A percentile compares a stretch with the other conserved stretches of the same genome.
Conservation (phyloP, 1,140 invertebrate species). For the Calliopsis andreniformis region DNA sequence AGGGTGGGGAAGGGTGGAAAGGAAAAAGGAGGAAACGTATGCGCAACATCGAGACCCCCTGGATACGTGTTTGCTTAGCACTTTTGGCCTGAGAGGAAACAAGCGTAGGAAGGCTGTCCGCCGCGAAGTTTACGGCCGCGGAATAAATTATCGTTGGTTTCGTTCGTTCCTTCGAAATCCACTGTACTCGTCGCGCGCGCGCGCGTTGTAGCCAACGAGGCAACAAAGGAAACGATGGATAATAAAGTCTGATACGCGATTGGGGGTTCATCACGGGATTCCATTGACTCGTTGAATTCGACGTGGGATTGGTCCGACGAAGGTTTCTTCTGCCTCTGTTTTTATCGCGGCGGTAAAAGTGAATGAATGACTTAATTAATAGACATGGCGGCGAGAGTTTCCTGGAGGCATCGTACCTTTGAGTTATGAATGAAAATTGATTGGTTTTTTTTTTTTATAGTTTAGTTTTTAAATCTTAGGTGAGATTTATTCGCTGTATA, state of each 20-base stretch:
- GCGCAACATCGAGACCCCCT: conserved; percentile 47
- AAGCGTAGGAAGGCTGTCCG: conserved; percentile 62
- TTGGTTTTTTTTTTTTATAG: too few relatives aligned
- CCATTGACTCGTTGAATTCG: not conserved
- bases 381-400: too few relatives aligned
- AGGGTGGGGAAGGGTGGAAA: not conserved
- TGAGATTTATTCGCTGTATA: too few relatives aligned
- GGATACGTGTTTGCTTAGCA: conserved; percentile 64
- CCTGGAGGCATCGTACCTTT: too few relatives aligned
- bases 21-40: conserved; percentile 10
- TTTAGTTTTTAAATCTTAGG: too few relatives aligned
- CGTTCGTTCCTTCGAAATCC: conserved; percentile 60
- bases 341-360: too few relatives aligned
- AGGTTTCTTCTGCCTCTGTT: too few relatives aligned
- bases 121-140: conserved; percentile 54
- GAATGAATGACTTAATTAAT: too few relatives aligned
- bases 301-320: too few relatives aligned
- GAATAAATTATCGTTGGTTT: conserved; percentile 64
- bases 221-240: conserved; percentile 9
- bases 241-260: not conserved
- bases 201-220: conserved; percentile 7
- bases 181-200: conserved; percentile 25
- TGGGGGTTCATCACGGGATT: not conserved
- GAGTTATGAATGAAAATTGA: too few relatives aligned
- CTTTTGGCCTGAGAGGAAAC: conserved; percentile 61